Evolutionary conservation across 2,888 invertebrate species (phyloP), one percentile per base, ranked within the genome.

Genomic region (Pyrocoelia pectoralis): DNA sequence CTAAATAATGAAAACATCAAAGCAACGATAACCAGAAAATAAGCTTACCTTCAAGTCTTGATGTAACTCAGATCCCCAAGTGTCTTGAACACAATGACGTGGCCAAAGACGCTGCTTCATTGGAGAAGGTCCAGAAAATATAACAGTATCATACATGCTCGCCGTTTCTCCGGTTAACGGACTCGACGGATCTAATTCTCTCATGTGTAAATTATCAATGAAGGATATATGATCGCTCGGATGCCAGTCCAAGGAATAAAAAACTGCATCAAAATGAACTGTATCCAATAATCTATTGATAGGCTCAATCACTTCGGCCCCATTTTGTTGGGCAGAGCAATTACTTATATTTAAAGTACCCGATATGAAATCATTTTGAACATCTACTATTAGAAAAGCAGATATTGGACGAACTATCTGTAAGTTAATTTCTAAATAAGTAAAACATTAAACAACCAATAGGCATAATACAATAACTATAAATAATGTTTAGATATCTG

Each of bases 191-290:
- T 94, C 90, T 58, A 95, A 80, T 65, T 91, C 87, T 0, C 94
- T 83, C 80, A 89, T 84, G 67, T 88, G 87, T 60, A 96, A 88
- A 82, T 98, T 98, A 79, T 98, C 97, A 70, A 96, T 91, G 82
- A 98, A 98, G 5, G 97, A 97, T 33, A 98, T 94, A 82, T 97
- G 97, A 83, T 97, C 92, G 40, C 90, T 89, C 0, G 98, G 98
- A 84, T 98, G 98, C 97, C 98, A 98, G 84, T 98, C 98, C 73
- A 94, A 85, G 0, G 97, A 95, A 83, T 97, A 98, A 81, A 95
- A 94, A 46, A 95, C 89, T 19, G 90, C 88, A 83, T 96, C 93
- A 80, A 97, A 97, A 56, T 88, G 86, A 8, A 94, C 90, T 0
- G 88, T 86, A 55, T 92, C 92, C 78, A 95, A 82, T 38, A 97